Conservation (phyloP, 2,113 vertebrate species). For the Malaclemys terrapin region DNA sequence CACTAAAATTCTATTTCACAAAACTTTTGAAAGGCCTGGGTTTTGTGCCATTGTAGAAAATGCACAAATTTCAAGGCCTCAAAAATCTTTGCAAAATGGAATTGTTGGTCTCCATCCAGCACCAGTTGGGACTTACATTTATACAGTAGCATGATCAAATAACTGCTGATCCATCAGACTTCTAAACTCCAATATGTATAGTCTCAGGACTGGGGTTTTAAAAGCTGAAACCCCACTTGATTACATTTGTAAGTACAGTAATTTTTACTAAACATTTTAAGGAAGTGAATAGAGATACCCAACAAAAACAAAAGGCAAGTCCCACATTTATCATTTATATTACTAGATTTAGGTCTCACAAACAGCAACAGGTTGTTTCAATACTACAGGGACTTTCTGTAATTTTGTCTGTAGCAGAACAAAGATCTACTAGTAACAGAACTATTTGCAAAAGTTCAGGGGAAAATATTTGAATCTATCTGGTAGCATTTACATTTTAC, state of each 20-base stretch:
- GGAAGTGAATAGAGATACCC: background rate
- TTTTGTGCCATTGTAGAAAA: background rate
- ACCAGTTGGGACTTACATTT: background rate
- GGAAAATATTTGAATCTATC: constrained; percentile 47
- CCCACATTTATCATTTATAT: background rate
- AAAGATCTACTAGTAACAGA: background rate
- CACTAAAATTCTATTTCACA: background rate
- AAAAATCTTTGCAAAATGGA: background rate
- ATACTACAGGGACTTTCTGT: constrained; percentile 21
- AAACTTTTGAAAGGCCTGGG: background rate
- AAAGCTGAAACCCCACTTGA: background rate
- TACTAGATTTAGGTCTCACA: background rate
- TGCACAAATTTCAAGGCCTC: background rate
- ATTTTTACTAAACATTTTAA: constrained; percentile 8
- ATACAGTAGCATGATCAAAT: background rate
- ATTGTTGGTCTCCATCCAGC: background rate
- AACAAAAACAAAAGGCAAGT: background rate
- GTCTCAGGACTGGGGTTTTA: background rate
- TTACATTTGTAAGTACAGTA: background rate
- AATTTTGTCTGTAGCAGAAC: constrained; percentile 45
- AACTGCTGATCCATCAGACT: background rate
- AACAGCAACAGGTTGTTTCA: background rate
- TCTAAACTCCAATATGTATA: background rate
- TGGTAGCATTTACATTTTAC: constrained; percentile 45
- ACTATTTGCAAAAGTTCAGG: constrained; percentile 43